These are phyloP conservation scores for Cacajao melanocephalus DNA, from an alignment of 2,797 vertebrate species.

Conservation along the genomic window DNA sequence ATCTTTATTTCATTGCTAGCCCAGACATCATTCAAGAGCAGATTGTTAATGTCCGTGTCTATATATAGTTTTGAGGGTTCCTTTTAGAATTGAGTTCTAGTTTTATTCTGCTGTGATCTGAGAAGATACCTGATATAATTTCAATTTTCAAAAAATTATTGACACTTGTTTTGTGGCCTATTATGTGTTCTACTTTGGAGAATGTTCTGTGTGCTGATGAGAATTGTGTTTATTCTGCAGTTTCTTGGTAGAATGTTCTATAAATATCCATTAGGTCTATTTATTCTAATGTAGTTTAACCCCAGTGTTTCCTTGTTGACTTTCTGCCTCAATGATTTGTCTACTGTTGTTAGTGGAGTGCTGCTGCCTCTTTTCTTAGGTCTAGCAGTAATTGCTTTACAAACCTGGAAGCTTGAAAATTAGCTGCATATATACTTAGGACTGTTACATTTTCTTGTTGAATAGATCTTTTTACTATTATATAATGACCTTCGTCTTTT, in stretches of 20 bases:
- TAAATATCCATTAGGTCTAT: not conserved
- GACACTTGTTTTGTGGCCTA: not conserved
- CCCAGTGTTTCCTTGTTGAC: not conserved
- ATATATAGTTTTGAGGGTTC: not conserved
- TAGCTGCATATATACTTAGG: not conserved
- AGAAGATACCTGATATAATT: not conserved
- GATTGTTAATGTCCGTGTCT: not conserved
- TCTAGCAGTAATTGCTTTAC: not conserved
- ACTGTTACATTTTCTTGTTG: no score
- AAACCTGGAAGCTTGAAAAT: not conserved
- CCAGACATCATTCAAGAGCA: no score
- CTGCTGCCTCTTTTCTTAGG: not conserved
- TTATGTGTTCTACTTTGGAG: not conserved
- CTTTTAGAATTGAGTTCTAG: not conserved
- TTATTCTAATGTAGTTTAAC: not conserved
- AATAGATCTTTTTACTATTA: not conserved
- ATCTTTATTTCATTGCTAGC: no score
- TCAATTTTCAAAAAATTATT: not conserved
- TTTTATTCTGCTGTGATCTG: not conserved
- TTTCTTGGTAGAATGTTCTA: not conserved
- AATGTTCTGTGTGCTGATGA: not conserved
- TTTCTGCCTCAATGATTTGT: not conserved
- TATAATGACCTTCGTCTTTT: not conserved
- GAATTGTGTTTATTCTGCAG: not conserved
- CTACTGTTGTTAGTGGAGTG: not conserved